Base-by-base conservation (phyloP, 2,113 vertebrate genomes). In the Meriones unguiculatus region DNA sequence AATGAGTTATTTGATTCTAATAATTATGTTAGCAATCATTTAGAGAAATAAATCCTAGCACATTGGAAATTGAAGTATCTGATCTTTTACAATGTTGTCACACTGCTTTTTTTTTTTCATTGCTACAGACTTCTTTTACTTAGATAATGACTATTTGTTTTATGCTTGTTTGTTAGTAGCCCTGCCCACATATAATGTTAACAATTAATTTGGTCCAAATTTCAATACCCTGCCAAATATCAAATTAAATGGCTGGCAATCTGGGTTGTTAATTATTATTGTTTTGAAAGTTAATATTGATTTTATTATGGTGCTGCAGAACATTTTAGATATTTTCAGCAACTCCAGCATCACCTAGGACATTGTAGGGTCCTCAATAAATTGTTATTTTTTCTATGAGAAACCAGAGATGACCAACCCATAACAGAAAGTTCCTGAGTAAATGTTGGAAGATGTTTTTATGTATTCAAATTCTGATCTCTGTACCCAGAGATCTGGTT, bases 181-280 rank as follows among this genome's bases (percentile, higher is more conserved):
- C 10, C 32, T 87, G 8, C 20, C n/a, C 7, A 28, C 18, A 59
- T 13, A 72, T 1, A 46, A 32, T 10, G 2, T 87, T 88, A 84
- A 67, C 77, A 84, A 94, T 80, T 75, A 95, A 89, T 78, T 76
- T 78, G 15, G 64, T 84, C 22, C 65, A 90, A 93, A 80, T 92
- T 90, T 75, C 81, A 88, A 69, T 88, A 95, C 25, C 2, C n/a
- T 94, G 17, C 2, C 54, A 95, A 46, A 78, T 80, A 69, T n/a
- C 64, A 94, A 87, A 76, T 84, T 72, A 92, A 84, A n/a, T 30
- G 46, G 3, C 35, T 78, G 30, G 1, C 1, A 75, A 64, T 70
- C 50, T 38, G 3, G 17, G 89, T 93, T 87, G 91, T 91, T 78
- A n/a, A 82, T 72, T 76, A 85, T 32, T 69, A 46, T 46, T 46